These are phyloP conservation scores for Scarus forsteni DNA, from an alignment of 2,797 vertebrate genomes.

Conservation along the genomic window DNA sequence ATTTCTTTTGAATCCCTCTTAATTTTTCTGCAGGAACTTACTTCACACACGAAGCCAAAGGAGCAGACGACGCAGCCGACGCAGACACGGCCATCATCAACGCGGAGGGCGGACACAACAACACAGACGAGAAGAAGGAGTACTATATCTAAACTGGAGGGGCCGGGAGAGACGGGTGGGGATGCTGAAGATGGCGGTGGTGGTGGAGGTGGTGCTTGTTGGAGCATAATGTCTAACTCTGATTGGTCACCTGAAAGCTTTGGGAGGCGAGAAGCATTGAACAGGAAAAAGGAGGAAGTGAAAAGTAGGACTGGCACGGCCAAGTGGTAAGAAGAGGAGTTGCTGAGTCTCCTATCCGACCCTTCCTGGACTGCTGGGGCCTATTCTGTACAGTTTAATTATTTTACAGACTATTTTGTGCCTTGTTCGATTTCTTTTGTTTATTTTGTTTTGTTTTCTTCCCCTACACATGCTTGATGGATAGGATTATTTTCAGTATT, in stretches of 20 bases:
- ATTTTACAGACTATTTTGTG: slow-evolving; percentile 99
- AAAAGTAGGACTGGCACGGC: slow-evolving; percentile 80
- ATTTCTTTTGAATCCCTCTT: neutral
- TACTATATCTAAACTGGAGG: slow-evolving; percentile 94
- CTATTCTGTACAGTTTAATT: slow-evolving; percentile 93
- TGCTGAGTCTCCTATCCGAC: slow-evolving; percentile 91
- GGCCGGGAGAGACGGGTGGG: slow-evolving; percentile 74
- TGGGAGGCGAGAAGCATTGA: slow-evolving; percentile 63
- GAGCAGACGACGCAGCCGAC: slow-evolving; percentile 97
- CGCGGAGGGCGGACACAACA: slow-evolving; percentile 99
- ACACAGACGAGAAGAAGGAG: slow-evolving; percentile 99
- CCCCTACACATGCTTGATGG: slow-evolving; percentile 65
- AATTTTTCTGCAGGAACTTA: slow-evolving; percentile 90
- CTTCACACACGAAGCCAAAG: slow-evolving; percentile 99
- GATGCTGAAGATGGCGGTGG: slow-evolving; percentile 43
- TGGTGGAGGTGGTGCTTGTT: slow-evolving; percentile 54
- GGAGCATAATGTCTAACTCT: slow-evolving; percentile 77
- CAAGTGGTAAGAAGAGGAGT: slow-evolving; percentile 66
- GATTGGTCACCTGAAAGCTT: slow-evolving; percentile 85
- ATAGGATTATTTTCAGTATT: slow-evolving; percentile 63
- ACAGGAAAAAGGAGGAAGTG: slow-evolving; percentile 52
- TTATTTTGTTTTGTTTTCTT: slow-evolving; percentile 62
- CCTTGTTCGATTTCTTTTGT: slow-evolving; percentile 94
- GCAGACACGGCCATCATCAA: slow-evolving; percentile 99
- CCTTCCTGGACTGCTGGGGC: slow-evolving; percentile 88